A percentile compares a stretch with the other conserved stretches of the same genome.
These are phyloP conservation scores for Hydropsyche betteni DNA, from an alignment of 2,888 invertebrate species.

Conservation along the genomic window DNA sequence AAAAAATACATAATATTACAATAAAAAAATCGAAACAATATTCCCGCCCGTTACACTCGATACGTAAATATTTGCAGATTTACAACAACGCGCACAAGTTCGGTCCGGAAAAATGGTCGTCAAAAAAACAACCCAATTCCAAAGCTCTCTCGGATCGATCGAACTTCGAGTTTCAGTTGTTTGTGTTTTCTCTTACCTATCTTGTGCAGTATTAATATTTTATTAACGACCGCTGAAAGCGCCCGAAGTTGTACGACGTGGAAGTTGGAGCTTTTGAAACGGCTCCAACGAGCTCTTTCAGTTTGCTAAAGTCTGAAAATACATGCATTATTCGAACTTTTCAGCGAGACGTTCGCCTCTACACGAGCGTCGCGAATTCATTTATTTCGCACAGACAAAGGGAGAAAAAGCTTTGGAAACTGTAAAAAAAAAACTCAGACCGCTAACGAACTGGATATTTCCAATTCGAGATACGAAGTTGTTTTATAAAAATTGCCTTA, in stretches of 20 bases:
- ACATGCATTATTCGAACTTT: slow-evolving; percentile 19
- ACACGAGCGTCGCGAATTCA: slow-evolving; percentile 2
- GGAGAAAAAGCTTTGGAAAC: background rate
- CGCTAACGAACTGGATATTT: background rate
- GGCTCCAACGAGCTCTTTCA: slow-evolving; percentile 7
- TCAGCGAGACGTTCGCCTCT: background rate
- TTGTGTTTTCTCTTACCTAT: too few species aligned
- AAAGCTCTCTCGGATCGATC: too few species aligned
- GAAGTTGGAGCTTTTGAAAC: slow-evolving; percentile 19
- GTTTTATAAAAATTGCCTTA: too few species aligned
- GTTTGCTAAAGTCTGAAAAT: slow-evolving; percentile 19
- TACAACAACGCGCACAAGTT: too few species aligned
- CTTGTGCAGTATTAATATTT: background rate
- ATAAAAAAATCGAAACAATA: too few species aligned
- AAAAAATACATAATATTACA: background rate
- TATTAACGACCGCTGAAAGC: slow-evolving; percentile 18
- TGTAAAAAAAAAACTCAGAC: background rate
- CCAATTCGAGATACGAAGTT: too few species aligned
- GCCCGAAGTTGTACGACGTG: background rate
- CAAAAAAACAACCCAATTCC: too few species aligned
- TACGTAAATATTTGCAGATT: too few species aligned
- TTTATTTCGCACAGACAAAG: background rate
- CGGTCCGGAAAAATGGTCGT: too few species aligned
- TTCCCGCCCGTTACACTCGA: too few species aligned
- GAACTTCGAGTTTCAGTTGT: too few species aligned